These are phyloP conservation scores for Crocidura indochinensis DNA, from an alignment of 2,797 vertebrate species.

Conservation along the genomic window DNA sequence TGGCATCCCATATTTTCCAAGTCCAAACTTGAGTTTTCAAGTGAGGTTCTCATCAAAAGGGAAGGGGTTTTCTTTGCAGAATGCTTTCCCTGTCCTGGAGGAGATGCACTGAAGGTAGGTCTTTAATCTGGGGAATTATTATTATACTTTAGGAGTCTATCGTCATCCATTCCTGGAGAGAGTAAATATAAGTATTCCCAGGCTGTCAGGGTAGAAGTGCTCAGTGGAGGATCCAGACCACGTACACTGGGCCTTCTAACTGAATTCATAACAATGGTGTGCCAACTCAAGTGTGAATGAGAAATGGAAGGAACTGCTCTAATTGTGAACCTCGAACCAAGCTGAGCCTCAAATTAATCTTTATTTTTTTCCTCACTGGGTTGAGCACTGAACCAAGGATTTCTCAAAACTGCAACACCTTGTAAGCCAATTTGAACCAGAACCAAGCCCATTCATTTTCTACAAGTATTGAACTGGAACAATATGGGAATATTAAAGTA, in stretches of 20 bases:
- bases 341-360: constrained; percentile 73
- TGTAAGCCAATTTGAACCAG: constrained; percentile 75
- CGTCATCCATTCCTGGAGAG: no score
- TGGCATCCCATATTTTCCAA: no score
- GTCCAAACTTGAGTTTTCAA: background rate
- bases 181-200: background rate
- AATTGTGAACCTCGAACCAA: constrained; percentile 70
- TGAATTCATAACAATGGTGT: constrained; percentile 27
- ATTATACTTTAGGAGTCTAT: background rate
- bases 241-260: background rate
- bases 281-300: constrained; percentile 61
- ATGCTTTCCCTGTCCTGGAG: background rate
- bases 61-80: background rate
- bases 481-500: constrained; percentile 80
- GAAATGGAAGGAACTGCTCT: constrained; percentile 57
- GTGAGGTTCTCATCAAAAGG: accelerated
- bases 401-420: constrained; percentile 77
- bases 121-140: no score
- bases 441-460: constrained; percentile 80
- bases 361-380: constrained; percentile 5
- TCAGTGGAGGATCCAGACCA: background rate
- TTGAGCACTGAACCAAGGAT: constrained; percentile 73
- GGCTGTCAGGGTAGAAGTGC: background rate
- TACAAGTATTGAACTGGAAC: constrained; percentile 80
- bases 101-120: background rate